Evolutionary conservation across 2,888 invertebrate genomes (phyloP).

Genomic region (Cacoxenus indagator): DNA sequence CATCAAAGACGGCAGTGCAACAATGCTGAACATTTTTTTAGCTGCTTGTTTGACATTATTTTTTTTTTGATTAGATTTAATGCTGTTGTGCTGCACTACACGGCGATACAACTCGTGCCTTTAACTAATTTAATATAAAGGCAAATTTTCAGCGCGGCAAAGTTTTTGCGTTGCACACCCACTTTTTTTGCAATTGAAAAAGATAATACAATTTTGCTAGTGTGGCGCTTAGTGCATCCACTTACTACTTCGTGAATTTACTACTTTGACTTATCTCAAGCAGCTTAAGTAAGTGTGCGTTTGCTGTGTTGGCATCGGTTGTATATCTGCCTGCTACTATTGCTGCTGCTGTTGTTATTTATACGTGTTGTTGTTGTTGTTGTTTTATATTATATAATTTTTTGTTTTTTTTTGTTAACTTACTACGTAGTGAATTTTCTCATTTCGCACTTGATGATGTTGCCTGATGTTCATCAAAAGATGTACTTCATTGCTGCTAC

Average conservation of each 20-base stretch:
- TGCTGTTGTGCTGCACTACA: no score
- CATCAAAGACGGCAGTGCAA: no score
- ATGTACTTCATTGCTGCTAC: conserved; percentile 28
- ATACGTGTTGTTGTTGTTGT: conserved; percentile 28
- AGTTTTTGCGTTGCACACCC: neutral
- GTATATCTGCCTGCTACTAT: neutral
- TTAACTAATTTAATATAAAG: conserved; percentile 17
- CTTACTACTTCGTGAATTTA: neutral
- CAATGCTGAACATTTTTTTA: neutral
- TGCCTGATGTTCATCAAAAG: conserved; percentile 27
- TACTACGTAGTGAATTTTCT: conserved; percentile 55
- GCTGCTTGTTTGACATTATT: conserved; percentile 10
- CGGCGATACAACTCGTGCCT: no score
- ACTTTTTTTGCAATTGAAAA: neutral
- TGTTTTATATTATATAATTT: conserved; percentile 20
- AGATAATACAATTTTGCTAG: conserved; percentile 16
- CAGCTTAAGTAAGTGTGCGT: neutral
- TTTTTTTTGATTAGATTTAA: neutral
- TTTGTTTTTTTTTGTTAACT: conserved; percentile 34
- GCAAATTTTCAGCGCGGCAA: conserved; percentile 13
- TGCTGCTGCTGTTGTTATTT: neutral
- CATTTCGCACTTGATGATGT: conserved; percentile 61
- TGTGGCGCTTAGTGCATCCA: neutral
- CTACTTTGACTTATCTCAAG: neutral
- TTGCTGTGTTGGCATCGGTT: neutral